phyloP scores from a whole-genome alignment of 1,140 invertebrate species.

The Panagrolaimus sp. region DNA sequence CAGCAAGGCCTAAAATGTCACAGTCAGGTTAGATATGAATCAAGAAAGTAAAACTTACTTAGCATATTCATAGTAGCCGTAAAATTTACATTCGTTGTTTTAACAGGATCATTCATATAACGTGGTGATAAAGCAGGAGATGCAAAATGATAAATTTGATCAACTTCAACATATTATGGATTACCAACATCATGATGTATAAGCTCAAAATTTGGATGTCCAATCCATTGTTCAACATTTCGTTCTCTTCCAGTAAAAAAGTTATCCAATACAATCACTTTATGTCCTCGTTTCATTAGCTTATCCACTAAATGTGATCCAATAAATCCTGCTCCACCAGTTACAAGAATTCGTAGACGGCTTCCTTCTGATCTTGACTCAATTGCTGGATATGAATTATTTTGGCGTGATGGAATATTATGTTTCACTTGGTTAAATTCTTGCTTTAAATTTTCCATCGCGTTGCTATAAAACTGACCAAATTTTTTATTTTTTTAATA shows the following conservation, averaged over 20 bases:
- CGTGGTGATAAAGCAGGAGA: constrained; percentile 96
- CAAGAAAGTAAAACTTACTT: no score
- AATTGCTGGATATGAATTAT: constrained; percentile 39
- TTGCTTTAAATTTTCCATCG: no score
- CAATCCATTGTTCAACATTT: constrained; percentile 97
- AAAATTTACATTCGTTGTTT: constrained; percentile 98
- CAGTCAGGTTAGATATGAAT: no score
- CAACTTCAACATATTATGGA: constrained; percentile 92
- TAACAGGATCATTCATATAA: constrained; percentile 99
- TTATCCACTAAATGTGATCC: constrained; percentile 93
- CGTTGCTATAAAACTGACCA: no score
- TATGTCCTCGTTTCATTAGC: constrained; percentile 90
- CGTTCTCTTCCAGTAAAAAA: constrained; percentile 81
- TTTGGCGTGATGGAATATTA: no score
- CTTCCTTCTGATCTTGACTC: constrained; percentile 47
- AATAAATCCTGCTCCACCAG: constrained; percentile 96
- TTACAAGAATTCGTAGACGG: constrained; percentile 66
- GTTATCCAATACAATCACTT: constrained; percentile 95
- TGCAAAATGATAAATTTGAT: constrained; percentile 97
- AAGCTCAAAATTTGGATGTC: constrained; percentile 92
- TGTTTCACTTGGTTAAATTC: no score
- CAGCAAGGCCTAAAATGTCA: constrained; percentile 56
- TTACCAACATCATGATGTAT: constrained; percentile 98
- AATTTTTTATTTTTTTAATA: no score
- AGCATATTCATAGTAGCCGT: constrained; percentile 98